Base-by-base conservation (phyloP, 2,888 invertebrate species). In the Hemaris fuciformis region DNA sequence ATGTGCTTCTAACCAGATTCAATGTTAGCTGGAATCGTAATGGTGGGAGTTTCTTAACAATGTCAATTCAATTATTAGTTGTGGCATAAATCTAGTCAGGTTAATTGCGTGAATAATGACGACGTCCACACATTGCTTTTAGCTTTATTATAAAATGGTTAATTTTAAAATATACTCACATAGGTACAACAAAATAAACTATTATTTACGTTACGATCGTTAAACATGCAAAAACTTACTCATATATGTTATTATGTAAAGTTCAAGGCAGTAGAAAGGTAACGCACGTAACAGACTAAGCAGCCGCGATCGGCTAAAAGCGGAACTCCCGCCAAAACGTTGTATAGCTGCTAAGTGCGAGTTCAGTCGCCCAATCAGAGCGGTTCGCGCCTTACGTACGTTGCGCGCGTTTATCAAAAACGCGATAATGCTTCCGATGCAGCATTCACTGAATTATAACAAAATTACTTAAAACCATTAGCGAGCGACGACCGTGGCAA, bases 361-460 rank as follows among this genome's bases (percentile, higher is more conserved):
- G 68, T 64, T 75, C 74, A 79, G 81, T 79, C 74, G 76, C 74
- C 90, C 89, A 91, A 91, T 91, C 89, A 89, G 79, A 87, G 77
- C 74, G 73, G 84, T 77, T 84, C 84, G 89, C 84, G 88, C 82
- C 77, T 79, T 80, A 78, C 84, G 81, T 73, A 73, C 77, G 87
- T 77, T 79, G 87, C 87, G 87, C 86, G 86, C 81, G 76, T 86
- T 86, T 88, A 88, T 89, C 83, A 85, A 87, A 82, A 79, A 61
- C 74, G 71, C 81, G 85, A 87, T 83, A 88, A 84, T 79, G 78
- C 73, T 71, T 73, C 68, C 74, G 71, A 70, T 71, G 71, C 76
- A 64, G 68, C 67, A 77, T 74, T 73, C 75, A 73, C 73, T 77
- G 81, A 83, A 85, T 80, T 82, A 80, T 78, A 86, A 85, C 78